phyloP scores from a whole-genome alignment of 2,888 invertebrate genomes.

The Folsomia candida region DNA sequence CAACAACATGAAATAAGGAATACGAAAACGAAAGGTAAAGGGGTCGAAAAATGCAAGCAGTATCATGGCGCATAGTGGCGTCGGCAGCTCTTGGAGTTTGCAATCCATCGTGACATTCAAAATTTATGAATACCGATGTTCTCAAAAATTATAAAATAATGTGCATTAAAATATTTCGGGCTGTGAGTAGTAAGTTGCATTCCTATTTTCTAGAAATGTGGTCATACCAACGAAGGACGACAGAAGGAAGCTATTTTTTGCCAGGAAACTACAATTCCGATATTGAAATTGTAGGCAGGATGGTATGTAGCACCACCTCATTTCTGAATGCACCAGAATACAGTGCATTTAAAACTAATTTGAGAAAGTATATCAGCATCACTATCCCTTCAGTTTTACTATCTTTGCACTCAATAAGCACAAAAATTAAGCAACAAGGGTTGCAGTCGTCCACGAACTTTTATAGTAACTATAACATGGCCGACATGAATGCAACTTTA shows the following conservation, averaged over 20 bases:
- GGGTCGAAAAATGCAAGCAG: neutral
- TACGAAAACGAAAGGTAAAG: neutral
- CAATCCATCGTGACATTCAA: neutral
- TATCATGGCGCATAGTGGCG: neutral
- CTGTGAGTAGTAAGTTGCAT: too few species aligned
- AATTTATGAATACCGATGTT: too few species aligned
- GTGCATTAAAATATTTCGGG: too few species aligned
- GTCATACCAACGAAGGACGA: too few species aligned
- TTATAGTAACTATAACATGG: neutral
- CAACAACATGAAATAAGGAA: neutral
- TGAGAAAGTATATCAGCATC: conserved; percentile 14
- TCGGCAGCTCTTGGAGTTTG: neutral
- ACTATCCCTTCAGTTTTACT: neutral
- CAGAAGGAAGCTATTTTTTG: too few species aligned
- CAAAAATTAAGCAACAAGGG: neutral
- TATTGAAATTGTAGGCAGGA: too few species aligned
- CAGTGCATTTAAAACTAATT: conserved; percentile 7
- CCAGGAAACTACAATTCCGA: too few species aligned
- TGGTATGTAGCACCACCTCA: neutral
- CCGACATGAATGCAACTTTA: neutral
- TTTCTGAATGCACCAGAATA: neutral
- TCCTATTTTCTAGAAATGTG: too few species aligned
- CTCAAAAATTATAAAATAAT: too few species aligned
- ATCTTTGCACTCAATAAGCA: neutral
- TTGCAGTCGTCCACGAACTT: neutral